Evolutionary conservation across 2,888 invertebrate species (phyloP), one percentile per base, ranked within the genome.

Genomic region (Ferrisia virgata): DNA sequence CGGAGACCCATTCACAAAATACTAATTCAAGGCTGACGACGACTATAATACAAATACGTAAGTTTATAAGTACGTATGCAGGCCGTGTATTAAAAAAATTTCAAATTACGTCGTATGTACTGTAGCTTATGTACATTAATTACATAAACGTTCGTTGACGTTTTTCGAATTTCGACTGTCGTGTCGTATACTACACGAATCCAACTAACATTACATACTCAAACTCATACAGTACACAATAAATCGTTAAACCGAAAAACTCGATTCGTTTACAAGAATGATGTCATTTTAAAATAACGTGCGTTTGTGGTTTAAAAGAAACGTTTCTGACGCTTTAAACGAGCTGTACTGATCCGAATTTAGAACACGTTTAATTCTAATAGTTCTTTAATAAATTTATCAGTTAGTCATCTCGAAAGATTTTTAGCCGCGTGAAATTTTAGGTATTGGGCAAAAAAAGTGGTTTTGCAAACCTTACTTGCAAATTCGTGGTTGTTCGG

Each of bases 281-380:
- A 64, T 64, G 64, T 64, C 64, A 64, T 58, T 64, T 64, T 64
- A 64, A 64, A 64, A 64, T 11, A 64, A 64, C 64, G 28, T 22
- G 47, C 22, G 53, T 11, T 18, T 53, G 53, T 22, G 53, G 53
- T 64, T 64, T 28, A 28, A 64, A 5, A 28, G 28, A 28, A 8
- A 39, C 11, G 6, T 79, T 3, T 4, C 9, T 25, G 40, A 15
- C 8, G 33, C 18, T 1, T 28, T 11, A 15, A 43, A 22, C 22
- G 15, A 81, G 81, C 22, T 13, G 82, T 82, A n/a, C n/a, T n/a
- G n/a, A 58, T 31, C 58, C 82, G 69, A 64, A 64, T 53, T 64
- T 58, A 82, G 82, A 82, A 82, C 9, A 36, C 3, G 33, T 22
- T 64, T 69, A 69, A 69, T 25, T 36, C 36, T 36, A 36, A 36